A percentile compares a stretch with the other conserved stretches of the same genome.
phyloP scores from a whole-genome alignment of 2,113 vertebrate species.

The Pteruthius melanotis region DNA sequence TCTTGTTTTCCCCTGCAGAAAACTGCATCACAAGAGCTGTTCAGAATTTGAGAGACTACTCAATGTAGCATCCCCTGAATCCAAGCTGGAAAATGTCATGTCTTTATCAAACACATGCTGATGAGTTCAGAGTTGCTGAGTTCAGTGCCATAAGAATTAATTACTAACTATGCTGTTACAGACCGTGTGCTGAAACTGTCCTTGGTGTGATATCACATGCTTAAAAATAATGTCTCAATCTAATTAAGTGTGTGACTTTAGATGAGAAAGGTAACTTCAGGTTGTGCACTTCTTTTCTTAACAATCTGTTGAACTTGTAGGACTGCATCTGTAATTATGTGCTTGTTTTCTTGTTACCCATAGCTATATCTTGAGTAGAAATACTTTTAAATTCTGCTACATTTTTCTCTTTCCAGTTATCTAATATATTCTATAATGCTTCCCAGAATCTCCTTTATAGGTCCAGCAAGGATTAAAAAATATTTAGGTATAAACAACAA shows the following conservation, averaged over 20 bases:
- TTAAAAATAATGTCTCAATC: background rate
- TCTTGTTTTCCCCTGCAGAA: background rate
- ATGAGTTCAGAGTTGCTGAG: background rate
- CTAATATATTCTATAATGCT: background rate
- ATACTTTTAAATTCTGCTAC: background rate
- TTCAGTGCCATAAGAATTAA: background rate
- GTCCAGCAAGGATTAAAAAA: background rate
- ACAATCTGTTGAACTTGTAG: background rate
- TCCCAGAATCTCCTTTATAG: background rate
- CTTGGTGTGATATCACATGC: background rate
- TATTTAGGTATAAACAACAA: background rate
- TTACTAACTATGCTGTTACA: background rate
- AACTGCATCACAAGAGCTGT: background rate
- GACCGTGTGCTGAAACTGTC: background rate
- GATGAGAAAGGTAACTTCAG: slow-evolving; percentile 7
- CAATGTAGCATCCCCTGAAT: background rate
- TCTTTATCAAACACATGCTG: background rate
- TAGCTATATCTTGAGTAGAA: background rate
- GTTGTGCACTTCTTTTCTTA: background rate
- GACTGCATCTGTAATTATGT: background rate
- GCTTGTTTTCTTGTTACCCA: background rate
- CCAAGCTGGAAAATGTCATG: background rate
- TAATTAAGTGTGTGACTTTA: slow-evolving; percentile 16
- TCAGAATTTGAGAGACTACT: background rate
- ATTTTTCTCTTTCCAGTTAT: background rate